phyloP scores from a whole-genome alignment of 2,797 vertebrate genomes.

The Heliangelus exortis region DNA sequence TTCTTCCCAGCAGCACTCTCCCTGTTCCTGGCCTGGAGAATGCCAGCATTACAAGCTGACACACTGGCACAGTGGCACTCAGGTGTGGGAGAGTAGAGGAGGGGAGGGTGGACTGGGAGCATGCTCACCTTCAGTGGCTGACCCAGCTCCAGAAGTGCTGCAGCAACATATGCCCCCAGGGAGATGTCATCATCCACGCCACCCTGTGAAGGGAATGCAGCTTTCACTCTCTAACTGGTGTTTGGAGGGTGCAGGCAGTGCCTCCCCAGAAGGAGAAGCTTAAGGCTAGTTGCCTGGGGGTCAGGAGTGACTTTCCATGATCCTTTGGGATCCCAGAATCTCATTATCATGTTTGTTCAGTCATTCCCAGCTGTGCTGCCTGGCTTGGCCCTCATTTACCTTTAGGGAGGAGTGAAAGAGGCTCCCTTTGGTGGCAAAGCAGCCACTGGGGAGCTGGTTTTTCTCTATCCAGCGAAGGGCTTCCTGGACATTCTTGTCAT shows the following conservation, averaged over 20 bases:
- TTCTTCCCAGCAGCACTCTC: background rate
- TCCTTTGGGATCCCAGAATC: background rate
- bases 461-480: conserved; percentile 80
- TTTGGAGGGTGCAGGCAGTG: background rate
- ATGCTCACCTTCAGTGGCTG: conserved; percentile 9
- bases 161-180: conserved; percentile 63
- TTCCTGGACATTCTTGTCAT: conserved; percentile 72
- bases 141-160: conserved; percentile 73
- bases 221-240: background rate
- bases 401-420: conserved; percentile 85
- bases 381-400: conserved; percentile 50
- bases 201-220: conserved; percentile 34
- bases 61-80: rapidly evolving
- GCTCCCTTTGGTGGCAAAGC: conserved; percentile 83
- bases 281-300: background rate
- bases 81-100: rapidly evolving
- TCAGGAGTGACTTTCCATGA: background rate
- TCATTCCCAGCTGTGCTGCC: background rate
- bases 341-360: background rate
- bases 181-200: conserved; percentile 65
- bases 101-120: rapidly evolving
- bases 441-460: conserved; percentile 78
- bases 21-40: background rate
- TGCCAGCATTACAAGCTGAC: background rate
- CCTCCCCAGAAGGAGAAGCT: background rate